Conservation (phyloP, 2,888 invertebrate species). For the Conchocele bisecta region DNA sequence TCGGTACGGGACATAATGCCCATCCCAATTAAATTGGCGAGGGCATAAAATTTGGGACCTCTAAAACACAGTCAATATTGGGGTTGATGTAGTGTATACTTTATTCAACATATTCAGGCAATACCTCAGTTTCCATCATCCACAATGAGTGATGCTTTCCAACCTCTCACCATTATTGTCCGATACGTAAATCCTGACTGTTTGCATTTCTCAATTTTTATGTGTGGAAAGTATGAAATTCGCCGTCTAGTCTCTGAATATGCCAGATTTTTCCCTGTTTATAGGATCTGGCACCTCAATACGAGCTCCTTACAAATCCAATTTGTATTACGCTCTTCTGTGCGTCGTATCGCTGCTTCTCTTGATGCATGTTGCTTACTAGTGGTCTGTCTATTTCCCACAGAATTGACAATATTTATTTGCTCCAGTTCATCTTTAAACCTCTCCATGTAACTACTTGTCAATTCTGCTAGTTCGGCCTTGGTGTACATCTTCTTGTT, state of each 20-base stretch:
- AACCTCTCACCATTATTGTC: too few relatives aligned
- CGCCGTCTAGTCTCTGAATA: slow-evolving; percentile 83
- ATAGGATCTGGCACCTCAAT: slow-evolving; percentile 90
- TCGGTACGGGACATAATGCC: too few relatives aligned
- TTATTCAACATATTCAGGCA: slow-evolving; percentile 44
- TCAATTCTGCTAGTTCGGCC: slow-evolving; percentile 84
- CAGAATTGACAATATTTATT: slow-evolving; percentile 90
- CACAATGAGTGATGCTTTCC: too few relatives aligned
- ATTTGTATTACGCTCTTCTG: slow-evolving; percentile 88
- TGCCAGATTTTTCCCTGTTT: slow-evolving; percentile 85
- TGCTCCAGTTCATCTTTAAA: slow-evolving; percentile 92
- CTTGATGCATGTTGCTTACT: slow-evolving; percentile 91
- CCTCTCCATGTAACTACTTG: slow-evolving; percentile 85
- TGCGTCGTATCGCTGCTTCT: slow-evolving; percentile 90
- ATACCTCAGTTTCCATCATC: slow-evolving; percentile 11
- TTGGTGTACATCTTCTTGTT: slow-evolving; percentile 86
- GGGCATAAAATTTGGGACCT: too few relatives aligned
- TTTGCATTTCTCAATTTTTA: slow-evolving; percentile 69
- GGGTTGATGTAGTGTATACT: too few relatives aligned
- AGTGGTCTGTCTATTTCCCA: slow-evolving; percentile 88
- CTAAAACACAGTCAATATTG: too few relatives aligned
- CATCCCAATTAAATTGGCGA: too few relatives aligned
- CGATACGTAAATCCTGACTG: slow-evolving; percentile 24
- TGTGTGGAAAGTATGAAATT: slow-evolving; percentile 70
- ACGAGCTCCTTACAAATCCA: slow-evolving; percentile 91